A percentile compares a stretch with the other conserved stretches of the same genome.
These are phyloP conservation scores for Catostomus latipinnis DNA, from an alignment of 2,797 vertebrate species.

Conservation along the genomic window DNA sequence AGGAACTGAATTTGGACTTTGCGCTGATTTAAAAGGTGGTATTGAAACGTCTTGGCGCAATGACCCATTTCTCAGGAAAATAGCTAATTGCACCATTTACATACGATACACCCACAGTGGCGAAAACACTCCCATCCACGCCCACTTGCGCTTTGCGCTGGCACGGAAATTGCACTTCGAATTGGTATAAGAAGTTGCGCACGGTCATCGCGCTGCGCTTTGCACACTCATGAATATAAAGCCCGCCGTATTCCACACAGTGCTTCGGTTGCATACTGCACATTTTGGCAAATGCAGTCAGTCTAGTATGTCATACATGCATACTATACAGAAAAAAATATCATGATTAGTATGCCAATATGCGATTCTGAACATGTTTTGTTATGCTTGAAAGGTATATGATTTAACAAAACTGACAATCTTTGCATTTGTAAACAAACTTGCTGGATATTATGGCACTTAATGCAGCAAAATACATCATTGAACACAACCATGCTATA, in stretches of 20 bases:
- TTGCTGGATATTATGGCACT: conserved; percentile 42
- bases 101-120: no score
- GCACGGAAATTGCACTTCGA: no score
- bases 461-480: conserved; percentile 21
- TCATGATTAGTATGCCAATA: not conserved
- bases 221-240: no score
- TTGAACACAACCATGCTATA: conserved; percentile 32
- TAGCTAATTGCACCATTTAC: no score
- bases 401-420: conserved; percentile 52
- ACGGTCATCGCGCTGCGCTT: no score
- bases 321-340: not conserved
- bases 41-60: no score
- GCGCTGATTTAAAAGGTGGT: no score
- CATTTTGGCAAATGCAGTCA: not conserved
- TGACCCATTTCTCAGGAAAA: no score
- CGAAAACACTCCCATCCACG: no score
- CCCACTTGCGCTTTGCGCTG: no score
- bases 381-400: conserved; percentile 17
- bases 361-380: conserved; percentile 21
- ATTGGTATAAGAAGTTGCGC: no score
- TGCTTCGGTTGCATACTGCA: not conserved
- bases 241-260: not conserved
- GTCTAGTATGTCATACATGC: not conserved
- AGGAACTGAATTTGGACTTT: no score
- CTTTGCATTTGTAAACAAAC: conserved; percentile 52